Conservation (phyloP, 2,888 invertebrate genomes). For the Drosophila anomalata region DNA sequence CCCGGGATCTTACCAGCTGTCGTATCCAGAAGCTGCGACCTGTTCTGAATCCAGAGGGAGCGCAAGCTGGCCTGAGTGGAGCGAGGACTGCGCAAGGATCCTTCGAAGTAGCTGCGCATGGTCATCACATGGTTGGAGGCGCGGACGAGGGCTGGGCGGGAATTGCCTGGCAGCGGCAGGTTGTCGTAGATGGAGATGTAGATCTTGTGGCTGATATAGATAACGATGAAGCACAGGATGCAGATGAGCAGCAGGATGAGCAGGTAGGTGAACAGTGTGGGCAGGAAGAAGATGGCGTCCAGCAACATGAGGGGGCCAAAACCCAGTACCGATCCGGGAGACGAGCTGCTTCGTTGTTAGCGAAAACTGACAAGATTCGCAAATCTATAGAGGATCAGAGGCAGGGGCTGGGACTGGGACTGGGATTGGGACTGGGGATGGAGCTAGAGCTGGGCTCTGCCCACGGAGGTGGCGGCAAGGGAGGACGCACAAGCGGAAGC, state of each 20-base stretch:
- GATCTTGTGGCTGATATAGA: conserved; percentile 82
- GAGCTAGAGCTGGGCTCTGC: too few relatives aligned
- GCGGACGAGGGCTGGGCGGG: conserved; percentile 14
- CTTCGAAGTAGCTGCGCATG: conserved; percentile 28
- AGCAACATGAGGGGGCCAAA: conserved; percentile 68
- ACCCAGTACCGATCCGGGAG: conserved; percentile 11
- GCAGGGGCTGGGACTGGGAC: background rate
- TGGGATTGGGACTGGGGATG: too few relatives aligned
- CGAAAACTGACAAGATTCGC: conserved; percentile 19
- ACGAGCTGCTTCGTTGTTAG: background rate
- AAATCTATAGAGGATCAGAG: conserved; percentile 13
- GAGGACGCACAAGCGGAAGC: background rate
- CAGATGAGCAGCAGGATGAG: conserved; percentile 79
- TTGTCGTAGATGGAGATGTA: conserved; percentile 81
- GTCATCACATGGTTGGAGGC: conserved; percentile 27
- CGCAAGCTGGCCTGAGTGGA: conserved; percentile 39
- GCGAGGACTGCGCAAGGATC: conserved; percentile 3
- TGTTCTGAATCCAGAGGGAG: conserved; percentile 65
- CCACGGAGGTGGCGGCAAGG: conserved; percentile 1
- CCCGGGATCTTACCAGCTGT: conserved; percentile 54
- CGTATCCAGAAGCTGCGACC: conserved; percentile 49
- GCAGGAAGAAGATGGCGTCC: conserved; percentile 81
- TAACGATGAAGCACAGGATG: conserved; percentile 81
- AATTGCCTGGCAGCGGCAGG: conserved; percentile 66
- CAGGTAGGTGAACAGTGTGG: conserved; percentile 82